These are phyloP conservation scores for Drosophila aff. DNA, from an alignment of 1,140 invertebrate species.

Conservation along the genomic window DNA sequence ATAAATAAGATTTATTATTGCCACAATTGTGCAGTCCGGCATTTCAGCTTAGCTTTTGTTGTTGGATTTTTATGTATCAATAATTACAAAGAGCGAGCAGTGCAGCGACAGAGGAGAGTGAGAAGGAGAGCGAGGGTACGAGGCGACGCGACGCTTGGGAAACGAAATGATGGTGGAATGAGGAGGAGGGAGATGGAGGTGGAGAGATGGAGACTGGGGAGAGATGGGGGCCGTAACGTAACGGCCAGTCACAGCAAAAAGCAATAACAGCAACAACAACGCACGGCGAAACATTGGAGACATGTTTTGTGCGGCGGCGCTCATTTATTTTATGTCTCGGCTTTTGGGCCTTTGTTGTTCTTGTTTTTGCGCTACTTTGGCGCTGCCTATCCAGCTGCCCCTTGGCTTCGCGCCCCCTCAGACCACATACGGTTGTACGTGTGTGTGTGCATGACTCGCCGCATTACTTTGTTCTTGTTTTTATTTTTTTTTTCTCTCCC, in stretches of 20 bases:
- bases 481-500: neutral
- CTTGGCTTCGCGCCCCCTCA: neutral
- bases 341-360: conserved; percentile 54
- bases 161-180: conserved; percentile 62
- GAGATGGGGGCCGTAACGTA: conserved; percentile 41
- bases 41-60: conserved; percentile 54
- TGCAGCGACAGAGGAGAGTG: neutral
- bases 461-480: conserved; percentile 56
- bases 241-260: conserved; percentile 62
- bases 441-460: conserved; percentile 65
- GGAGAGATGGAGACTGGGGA: conserved; percentile 5
- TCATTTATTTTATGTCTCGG: conserved; percentile 81
- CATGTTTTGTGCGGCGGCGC: conserved; percentile 77
- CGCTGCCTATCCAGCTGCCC: conserved; percentile 60
- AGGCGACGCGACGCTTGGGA: conserved; percentile 45
- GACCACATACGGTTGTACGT: neutral
- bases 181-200: conserved; percentile 14
- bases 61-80: conserved; percentile 76
- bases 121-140: conserved; percentile 24
- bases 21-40: conserved; percentile 56
- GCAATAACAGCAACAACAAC: conserved; percentile 48
- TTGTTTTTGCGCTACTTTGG: conserved; percentile 65
- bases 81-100: conserved; percentile 68
- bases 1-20: conserved; percentile 58
- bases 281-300: conserved; percentile 68